Base-by-base conservation (phyloP, 2,888 invertebrate genomes). In the Ectropis crepuscularia region DNA sequence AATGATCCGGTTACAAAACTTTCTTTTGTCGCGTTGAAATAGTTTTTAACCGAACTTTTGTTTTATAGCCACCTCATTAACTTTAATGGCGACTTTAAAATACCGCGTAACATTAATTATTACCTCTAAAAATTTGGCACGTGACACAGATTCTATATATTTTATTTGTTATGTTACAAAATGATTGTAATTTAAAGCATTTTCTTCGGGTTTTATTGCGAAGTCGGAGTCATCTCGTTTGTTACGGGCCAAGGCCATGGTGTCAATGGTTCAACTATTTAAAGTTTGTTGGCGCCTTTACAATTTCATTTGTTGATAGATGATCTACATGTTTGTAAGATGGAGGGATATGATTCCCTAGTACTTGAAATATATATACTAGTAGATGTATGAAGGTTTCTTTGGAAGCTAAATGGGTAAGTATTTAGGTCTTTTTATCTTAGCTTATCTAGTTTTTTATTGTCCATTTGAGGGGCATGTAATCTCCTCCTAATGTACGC, bases 121-220 rank as follows among this genome's bases (percentile, higher is more conserved):
- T 43, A 41, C 7, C 9, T 41, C 10, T 9, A 41, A 41, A 38
- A 50, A 63, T 55, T 67, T 63, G 58, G 63, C 61, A 61, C 48
- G 16, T 63, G 57, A n/a, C 50, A 58, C 37, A 47, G 42, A 53
- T 48, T 42, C 36, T 53, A 11, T 45, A 67, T 65, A 60, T 38
- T 58, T 63, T 53, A 10, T 11, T 41, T 46, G 6, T 45, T 39
- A 42, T 41, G 6, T 6, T 36, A 53, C 36, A 53, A 42, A 49
- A 39, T 46, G 28, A 51, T n/a, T 6, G 41, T 28, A 57, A 48
- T 48, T 47, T 16, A 57, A 41, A 49, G 16, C 47, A 48, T 16
- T 39, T 16, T 16, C 10, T 57, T 37, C 8, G 16, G 16, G 37
- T 11, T 43, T 54, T 46, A 28, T 54, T 54, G n/a, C 46, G 54